Conservation (phyloP, 2,888 invertebrate species). For the Pheosia gnoma region DNA sequence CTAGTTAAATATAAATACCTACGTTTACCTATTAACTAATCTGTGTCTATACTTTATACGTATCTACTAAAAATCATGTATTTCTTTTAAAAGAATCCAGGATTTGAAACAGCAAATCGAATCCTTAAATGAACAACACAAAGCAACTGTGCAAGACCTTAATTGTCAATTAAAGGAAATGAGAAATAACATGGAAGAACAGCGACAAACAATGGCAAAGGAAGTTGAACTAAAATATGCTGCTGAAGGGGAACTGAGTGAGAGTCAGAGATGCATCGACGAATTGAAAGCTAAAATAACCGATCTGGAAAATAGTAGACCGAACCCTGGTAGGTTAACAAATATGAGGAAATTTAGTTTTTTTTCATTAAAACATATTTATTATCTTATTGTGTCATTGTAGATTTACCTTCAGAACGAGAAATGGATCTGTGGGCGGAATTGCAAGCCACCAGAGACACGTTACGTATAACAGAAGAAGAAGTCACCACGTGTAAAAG, state of each 20-base stretch:
- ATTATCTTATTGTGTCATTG: constrained; percentile 17
- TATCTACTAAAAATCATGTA: no score
- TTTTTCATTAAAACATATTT: not conserved
- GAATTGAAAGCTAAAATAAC: constrained; percentile 60
- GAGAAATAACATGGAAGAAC: constrained; percentile 54
- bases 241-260: constrained; percentile 48
- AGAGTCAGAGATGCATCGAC: constrained; percentile 55
- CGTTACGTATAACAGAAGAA: constrained; percentile 69
- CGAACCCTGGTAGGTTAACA: constrained; percentile 59
- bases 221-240: constrained; percentile 54
- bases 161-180: constrained; percentile 60
- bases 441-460: constrained; percentile 74
- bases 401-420: constrained; percentile 72
- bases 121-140: constrained; percentile 55
- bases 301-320: constrained; percentile 64
- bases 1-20: not conserved
- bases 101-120: constrained; percentile 67
- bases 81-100: constrained; percentile 49
- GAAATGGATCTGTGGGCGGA: constrained; percentile 78
- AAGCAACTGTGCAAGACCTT: constrained; percentile 56
- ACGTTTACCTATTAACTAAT: no score
- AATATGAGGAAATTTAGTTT: not conserved
- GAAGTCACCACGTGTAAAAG: constrained; percentile 67
- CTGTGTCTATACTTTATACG: no score
- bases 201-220: constrained; percentile 44